Conservation (phyloP, 1,140 invertebrate genomes). For the Sminthurinus signatus region DNA sequence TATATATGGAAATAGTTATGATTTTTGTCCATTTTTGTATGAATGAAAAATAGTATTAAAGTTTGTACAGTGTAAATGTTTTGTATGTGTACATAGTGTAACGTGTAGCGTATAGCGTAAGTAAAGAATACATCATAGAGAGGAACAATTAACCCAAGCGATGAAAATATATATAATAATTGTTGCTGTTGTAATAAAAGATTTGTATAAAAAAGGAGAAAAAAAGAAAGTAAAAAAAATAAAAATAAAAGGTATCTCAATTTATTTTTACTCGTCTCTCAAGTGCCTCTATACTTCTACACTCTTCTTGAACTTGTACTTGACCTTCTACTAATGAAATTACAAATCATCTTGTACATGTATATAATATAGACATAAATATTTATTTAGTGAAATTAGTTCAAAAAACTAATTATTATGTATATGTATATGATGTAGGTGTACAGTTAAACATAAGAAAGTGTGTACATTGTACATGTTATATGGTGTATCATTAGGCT, state of each 20-base stretch:
- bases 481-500: not conserved
- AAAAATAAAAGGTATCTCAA: not conserved
- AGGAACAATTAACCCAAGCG: not conserved
- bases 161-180: not conserved
- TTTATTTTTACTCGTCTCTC: slow-evolving; percentile 8
- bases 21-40: not conserved
- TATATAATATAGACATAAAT: not conserved
- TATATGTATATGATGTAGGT: not conserved
- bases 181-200: not conserved
- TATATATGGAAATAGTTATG: too few relatives aligned
- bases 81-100: not conserved
- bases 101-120: not conserved
- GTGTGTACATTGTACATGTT: not conserved
- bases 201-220: not conserved
- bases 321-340: not conserved
- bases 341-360: not conserved
- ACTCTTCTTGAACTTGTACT: not conserved
- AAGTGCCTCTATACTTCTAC: slow-evolving; percentile 4
- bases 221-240: not conserved
- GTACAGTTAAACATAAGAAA: not conserved
- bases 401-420: not conserved
- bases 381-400: not conserved
- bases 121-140: not conserved
- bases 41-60: too few relatives aligned
- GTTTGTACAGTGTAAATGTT: too few relatives aligned